Percentiles rank a stretch among this genome's conserved stretches.
phyloP scores from a whole-genome alignment of 37 sponge, comb jelly and placozoan species.

The Eunapius fragilis region DNA sequence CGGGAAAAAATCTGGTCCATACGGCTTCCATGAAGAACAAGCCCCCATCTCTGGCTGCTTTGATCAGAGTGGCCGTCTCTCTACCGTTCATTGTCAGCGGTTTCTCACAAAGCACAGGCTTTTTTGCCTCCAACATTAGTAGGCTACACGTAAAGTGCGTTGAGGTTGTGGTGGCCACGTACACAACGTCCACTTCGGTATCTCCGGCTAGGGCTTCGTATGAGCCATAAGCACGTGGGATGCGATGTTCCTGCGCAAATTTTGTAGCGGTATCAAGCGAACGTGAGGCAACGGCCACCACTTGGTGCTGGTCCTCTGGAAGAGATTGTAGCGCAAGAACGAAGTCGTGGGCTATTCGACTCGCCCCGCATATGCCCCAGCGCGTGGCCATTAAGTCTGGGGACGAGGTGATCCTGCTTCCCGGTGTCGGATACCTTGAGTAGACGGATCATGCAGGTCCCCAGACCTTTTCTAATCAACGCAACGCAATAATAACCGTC shows the following conservation, averaged over 20 bases:
- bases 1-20: conserved; percentile 85
- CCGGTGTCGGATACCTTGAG: too few relatives aligned
- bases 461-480: too few relatives aligned
- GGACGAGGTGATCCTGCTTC: too few relatives aligned
- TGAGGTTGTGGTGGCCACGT: conserved; percentile 66
- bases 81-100: conserved; percentile 49
- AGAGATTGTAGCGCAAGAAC: conserved; percentile 66
- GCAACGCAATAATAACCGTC: too few relatives aligned
- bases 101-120: conserved; percentile 85
- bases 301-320: conserved; percentile 64
- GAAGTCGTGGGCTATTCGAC: conserved; percentile 85
- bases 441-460: too few relatives aligned
- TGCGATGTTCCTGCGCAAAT: conserved; percentile 66
- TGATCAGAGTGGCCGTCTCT: conserved; percentile 46
- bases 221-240: conserved; percentile 75
- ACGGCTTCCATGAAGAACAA: conserved; percentile 82
- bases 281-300: conserved; percentile 78
- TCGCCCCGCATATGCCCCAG: conserved; percentile 89
- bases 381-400: conserved; percentile 42
- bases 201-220: conserved; percentile 74
- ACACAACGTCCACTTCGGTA: conserved; percentile 65
- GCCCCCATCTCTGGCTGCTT: conserved; percentile 49
- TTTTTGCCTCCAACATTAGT: conserved; percentile 45
- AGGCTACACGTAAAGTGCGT: conserved; percentile 38
- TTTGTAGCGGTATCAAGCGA: conserved; percentile 55